These are phyloP conservation scores for Drosophila setosimentum DNA, from an alignment of 2,888 invertebrate species.

Conservation along the genomic window DNA sequence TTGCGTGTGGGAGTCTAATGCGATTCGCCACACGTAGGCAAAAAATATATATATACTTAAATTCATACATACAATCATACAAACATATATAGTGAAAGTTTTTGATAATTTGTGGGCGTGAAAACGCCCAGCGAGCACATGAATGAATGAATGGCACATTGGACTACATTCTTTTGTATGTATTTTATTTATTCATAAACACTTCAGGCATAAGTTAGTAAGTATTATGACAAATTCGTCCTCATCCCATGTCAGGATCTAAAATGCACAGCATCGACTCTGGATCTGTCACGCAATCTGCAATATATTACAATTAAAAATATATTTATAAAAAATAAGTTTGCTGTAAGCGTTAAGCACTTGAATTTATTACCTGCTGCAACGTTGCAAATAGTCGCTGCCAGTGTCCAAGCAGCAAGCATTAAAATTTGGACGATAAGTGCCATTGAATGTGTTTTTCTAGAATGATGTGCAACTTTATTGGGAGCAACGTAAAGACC, in stretches of 20 bases:
- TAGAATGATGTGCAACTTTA: background rate
- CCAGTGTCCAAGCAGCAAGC: constrained; percentile 29
- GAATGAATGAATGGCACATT: constrained; percentile 32
- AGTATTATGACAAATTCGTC: constrained; percentile 23
- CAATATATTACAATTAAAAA: constrained; percentile 15
- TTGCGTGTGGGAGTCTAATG: constrained; percentile 49
- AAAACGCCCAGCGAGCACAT: background rate
- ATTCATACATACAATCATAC: background rate
- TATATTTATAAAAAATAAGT: background rate
- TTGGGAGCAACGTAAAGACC: background rate
- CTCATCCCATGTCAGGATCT: constrained; percentile 31
- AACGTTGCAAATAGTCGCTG: constrained; percentile 26
- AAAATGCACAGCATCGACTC: constrained; percentile 56
- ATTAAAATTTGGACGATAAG: constrained; percentile 27
- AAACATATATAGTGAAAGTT: background rate
- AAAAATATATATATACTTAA: background rate
- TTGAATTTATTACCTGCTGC: constrained; percentile 34
- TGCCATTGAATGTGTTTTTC: constrained; percentile 21
- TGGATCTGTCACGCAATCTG: constrained; percentile 68
- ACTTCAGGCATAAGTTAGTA: constrained; percentile 24
- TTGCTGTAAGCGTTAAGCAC: background rate
- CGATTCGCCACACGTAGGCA: constrained; percentile 65
- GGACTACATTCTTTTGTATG: constrained; percentile 11
- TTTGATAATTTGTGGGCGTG: background rate
- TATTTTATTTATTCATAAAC: constrained; percentile 50